Base-by-base conservation (phyloP, 2,797 vertebrate species). In the Enteromius treurensis region DNA sequence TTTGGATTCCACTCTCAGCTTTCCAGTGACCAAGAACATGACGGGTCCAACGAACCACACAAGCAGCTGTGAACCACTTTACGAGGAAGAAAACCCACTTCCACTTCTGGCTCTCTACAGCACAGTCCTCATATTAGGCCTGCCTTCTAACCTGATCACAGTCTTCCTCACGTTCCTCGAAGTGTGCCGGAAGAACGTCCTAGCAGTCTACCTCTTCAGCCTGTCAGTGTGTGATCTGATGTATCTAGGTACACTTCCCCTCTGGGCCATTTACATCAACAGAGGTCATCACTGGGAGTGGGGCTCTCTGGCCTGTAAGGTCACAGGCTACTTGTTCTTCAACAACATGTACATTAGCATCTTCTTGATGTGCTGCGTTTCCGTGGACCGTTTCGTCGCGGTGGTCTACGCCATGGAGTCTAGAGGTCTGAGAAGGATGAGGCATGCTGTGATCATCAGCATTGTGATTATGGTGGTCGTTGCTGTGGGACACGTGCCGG, bases 261-360 rank as follows among this genome's bases (percentile, higher is more conserved):
- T 96, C 64, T 98, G 97, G 97, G 90, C 95, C 3, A 0, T 90
- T 37, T 98, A 98, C 0, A 91, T 97, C 26, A 65, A 69, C 80
- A 34, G 81, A 0, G 1, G 3, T 0, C 97, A 97, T 84, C 0
- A 0, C 0, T 98, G 97, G 97, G 23, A 0, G 0, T 93, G 96
- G 92, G 79, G 90, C 19, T 9, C 1, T 0, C 0, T 0, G 0
- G 68, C 90, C 37, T 98, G 97, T 89, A 92, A 53, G 77, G 0
- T 92, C 14, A 96, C 93, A 0, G 95, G 95, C 81, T 98, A 93
- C 88, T 73, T 98, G 84, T 98, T 98, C 85, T 98, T 97, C 93
- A 98, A 93, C 92, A 98, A 97, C 91, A 96, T 98, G 90, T 98
- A 98, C 82, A 64, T 97, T 88, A 98, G 97, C 91, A 96, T 98